phyloP scores from a whole-genome alignment of 1,140 invertebrate genomes.

The Theocolax elegans region DNA sequence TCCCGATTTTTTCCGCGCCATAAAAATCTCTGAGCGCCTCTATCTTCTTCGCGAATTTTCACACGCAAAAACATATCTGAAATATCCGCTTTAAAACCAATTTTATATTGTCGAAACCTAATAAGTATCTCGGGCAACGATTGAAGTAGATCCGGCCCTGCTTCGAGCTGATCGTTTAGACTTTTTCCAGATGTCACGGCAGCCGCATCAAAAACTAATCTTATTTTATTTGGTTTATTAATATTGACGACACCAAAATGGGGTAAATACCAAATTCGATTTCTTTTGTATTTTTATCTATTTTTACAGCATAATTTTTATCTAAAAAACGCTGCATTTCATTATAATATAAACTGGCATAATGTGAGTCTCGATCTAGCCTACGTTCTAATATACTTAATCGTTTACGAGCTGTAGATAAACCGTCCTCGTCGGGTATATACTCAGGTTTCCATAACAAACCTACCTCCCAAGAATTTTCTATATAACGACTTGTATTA shows the following conservation, averaged over 20 bases:
- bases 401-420: background rate
- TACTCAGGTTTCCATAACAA: background rate
- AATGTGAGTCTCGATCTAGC: background rate
- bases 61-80: slow-evolving; percentile 9
- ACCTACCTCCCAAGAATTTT: background rate
- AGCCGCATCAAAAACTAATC: slow-evolving; percentile 51
- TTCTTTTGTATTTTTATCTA: background rate
- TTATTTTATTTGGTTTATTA: slow-evolving; percentile 47
- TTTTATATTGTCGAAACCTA: no score
- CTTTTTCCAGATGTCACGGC: slow-evolving; percentile 30
- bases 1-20: background rate
- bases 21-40: background rate
- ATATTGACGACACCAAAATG: slow-evolving; percentile 50
- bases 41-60: background rate
- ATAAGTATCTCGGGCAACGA: slow-evolving; percentile 1
- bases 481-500: no score
- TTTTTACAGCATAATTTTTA: background rate
- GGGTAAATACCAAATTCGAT: background rate
- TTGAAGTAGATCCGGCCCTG: background rate
- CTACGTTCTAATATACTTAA: background rate
- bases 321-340: background rate
- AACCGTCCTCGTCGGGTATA: background rate
- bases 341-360: background rate
- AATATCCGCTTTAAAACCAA: slow-evolving; percentile 6
- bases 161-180: slow-evolving; percentile 42